These are phyloP conservation scores for Tetramorium parvispinum DNA, from an alignment of 1,140 invertebrate species.

Conservation along the genomic window DNA sequence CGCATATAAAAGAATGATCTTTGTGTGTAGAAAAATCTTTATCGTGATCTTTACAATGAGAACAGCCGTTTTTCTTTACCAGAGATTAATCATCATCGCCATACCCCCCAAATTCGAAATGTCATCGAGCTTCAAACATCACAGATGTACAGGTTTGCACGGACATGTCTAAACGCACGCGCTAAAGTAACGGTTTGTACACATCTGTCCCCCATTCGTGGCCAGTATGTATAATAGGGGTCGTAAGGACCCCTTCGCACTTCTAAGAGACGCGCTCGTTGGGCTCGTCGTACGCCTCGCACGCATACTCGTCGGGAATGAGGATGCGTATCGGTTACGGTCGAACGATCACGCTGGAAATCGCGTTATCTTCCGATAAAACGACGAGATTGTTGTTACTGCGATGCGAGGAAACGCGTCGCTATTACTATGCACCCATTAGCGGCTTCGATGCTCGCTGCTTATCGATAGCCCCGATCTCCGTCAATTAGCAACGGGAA, in stretches of 20 bases:
- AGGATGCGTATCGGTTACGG: neutral
- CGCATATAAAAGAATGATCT: neutral
- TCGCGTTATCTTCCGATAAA: slow-evolving; percentile 7
- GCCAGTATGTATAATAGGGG: slow-evolving; percentile 69
- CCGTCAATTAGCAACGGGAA: slow-evolving; percentile 3
- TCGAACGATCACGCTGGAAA: neutral
- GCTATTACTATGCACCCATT: neutral
- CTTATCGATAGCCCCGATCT: slow-evolving; percentile 37
- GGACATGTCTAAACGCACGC: neutral
- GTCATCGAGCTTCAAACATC: slow-evolving; percentile 38
- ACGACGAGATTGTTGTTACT: neutral
- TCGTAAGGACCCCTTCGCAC: slow-evolving; percentile 51
- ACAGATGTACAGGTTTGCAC: slow-evolving; percentile 10
- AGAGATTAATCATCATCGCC: neutral
- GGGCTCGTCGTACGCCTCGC: slow-evolving; percentile 2
- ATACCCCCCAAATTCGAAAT: slow-evolving; percentile 7
- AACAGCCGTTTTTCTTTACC: neutral
- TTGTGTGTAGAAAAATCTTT: neutral
- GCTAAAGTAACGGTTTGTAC: slow-evolving; percentile 74
- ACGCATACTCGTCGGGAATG: slow-evolving; percentile 37
- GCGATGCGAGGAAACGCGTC: neutral
- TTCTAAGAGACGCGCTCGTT: slow-evolving; percentile 28
- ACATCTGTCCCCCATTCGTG: slow-evolving; percentile 77
- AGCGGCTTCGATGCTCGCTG: neutral
- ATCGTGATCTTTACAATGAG: too few relatives aligned